Evolutionary conservation across 53 echinoderm and acorn worm species (phyloP).

Genomic region (Luidia sarsii): DNA sequence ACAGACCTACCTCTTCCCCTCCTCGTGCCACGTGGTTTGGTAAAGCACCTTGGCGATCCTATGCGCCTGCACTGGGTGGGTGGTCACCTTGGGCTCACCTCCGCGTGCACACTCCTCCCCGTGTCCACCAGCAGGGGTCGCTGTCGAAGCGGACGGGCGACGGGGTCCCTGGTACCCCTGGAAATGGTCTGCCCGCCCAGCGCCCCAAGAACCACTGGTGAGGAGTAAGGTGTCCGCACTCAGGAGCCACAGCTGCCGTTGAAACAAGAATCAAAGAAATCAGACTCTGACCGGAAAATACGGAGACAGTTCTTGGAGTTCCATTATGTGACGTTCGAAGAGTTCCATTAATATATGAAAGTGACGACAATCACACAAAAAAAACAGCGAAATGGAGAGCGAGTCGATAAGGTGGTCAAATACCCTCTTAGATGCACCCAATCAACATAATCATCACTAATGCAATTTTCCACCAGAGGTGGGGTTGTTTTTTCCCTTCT

Average conservation of each 20-base stretch:
- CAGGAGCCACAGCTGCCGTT: conserved; percentile 72
- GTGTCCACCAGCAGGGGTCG: neutral
- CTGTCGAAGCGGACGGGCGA: neutral
- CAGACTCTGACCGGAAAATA: too few relatives aligned
- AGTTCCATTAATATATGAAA: too few relatives aligned
- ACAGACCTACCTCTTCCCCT: conserved; percentile 64
- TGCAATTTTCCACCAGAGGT: too few relatives aligned
- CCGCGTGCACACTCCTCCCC: neutral
- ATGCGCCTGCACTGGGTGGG: neutral
- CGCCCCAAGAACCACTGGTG: conserved; percentile 15
- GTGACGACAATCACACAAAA: too few relatives aligned
- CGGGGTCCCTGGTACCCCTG: conserved; percentile 29
- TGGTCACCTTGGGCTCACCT: neutral
- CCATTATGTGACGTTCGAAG: too few relatives aligned
- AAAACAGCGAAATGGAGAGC: too few relatives aligned
- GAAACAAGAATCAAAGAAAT: too few relatives aligned
- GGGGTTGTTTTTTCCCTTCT: too few relatives aligned
- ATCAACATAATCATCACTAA: too few relatives aligned
- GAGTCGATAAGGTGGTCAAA: too few relatives aligned
- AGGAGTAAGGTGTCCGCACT: conserved; percentile 68
- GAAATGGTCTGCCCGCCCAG: neutral
- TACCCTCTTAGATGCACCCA: too few relatives aligned
- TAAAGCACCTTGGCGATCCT: conserved; percentile 76
- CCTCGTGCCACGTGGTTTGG: conserved; percentile 46
- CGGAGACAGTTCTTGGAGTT: too few relatives aligned